Percentiles rank a stretch among this genome's conserved stretches.
Evolutionary conservation across 1,140 invertebrate species (phyloP).

Genomic region (Laupala kohalensis): DNA sequence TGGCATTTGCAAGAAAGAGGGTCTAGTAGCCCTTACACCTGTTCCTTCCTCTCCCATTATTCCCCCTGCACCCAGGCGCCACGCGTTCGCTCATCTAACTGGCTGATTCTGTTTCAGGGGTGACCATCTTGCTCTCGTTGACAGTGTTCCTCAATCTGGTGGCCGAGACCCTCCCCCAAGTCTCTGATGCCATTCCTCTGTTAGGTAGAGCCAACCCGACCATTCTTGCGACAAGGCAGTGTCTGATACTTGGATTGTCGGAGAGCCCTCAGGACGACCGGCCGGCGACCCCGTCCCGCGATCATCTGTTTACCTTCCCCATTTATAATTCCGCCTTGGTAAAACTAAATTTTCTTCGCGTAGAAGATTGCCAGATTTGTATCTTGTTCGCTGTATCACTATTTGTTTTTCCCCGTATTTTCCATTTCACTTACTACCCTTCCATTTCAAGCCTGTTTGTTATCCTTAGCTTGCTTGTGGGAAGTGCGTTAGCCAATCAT

Average conservation of each 20-base stretch:
- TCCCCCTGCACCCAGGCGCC: no score
- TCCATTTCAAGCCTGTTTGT: no score
- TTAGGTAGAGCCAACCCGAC: constrained; percentile 53
- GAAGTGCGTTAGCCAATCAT: no score
- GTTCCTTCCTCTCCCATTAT: no score
- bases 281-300: not conserved
- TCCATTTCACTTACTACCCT: no score
- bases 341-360: no score
- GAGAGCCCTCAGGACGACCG: constrained; percentile 18
- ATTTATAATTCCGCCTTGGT: no score
- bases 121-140: constrained; percentile 98
- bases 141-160: constrained; percentile 98
- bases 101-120: constrained; percentile 65
- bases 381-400: not conserved
- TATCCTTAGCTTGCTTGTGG: no score
- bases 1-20: no score
- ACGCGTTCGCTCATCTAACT: not conserved
- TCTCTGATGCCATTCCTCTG: constrained; percentile 88
- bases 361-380: no score
- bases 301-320: not conserved
- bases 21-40: no score
- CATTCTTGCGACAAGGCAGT: constrained; percentile 5
- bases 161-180: constrained; percentile 84
- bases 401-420: no score
- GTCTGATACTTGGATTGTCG: constrained; percentile 29